These are phyloP conservation scores for Tachypleus tridentatus DNA, from an alignment of 1,140 invertebrate species.

Conservation along the genomic window DNA sequence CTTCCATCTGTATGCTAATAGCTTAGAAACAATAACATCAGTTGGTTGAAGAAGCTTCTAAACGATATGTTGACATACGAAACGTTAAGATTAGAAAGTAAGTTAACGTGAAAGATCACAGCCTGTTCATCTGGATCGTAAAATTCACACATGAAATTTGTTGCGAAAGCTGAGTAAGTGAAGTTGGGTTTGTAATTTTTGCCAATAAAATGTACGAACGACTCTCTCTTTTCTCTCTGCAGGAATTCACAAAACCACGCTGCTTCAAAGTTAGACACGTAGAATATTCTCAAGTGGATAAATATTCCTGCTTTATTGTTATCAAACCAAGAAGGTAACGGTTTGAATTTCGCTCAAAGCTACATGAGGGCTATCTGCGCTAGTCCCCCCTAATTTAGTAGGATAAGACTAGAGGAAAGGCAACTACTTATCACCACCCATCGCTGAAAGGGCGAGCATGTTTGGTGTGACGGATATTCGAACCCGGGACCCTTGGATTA, in stretches of 20 bases:
- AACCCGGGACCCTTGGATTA: no score
- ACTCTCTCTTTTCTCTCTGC: constrained; percentile 17
- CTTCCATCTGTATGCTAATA: no score
- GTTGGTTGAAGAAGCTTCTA: no score
- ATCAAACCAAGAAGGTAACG: constrained; percentile 35
- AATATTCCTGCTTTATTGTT: constrained; percentile 37
- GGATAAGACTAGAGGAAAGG: no score
- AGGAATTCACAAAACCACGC: constrained; percentile 31
- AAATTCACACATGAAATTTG: constrained; percentile 34
- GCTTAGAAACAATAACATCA: no score
- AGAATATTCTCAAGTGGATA: constrained; percentile 36
- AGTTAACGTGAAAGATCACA: constrained; percentile 30
- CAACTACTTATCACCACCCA: no score
- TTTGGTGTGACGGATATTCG: no score
- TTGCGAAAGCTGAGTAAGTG: constrained; percentile 39
- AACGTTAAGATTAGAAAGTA: no score
- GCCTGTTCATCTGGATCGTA: constrained; percentile 35
- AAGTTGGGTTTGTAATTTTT: constrained; percentile 34
- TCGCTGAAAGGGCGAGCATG: no score
- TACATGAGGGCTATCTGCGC: no score
- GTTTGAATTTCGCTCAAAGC: constrained; percentile 24
- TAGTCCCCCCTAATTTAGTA: no score
- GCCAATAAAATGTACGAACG: constrained; percentile 31
- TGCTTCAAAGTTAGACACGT: constrained; percentile 29
- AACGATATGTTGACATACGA: no score